Conservation (phyloP, 2,113 vertebrate genomes). For the Rynchops niger region DNA sequence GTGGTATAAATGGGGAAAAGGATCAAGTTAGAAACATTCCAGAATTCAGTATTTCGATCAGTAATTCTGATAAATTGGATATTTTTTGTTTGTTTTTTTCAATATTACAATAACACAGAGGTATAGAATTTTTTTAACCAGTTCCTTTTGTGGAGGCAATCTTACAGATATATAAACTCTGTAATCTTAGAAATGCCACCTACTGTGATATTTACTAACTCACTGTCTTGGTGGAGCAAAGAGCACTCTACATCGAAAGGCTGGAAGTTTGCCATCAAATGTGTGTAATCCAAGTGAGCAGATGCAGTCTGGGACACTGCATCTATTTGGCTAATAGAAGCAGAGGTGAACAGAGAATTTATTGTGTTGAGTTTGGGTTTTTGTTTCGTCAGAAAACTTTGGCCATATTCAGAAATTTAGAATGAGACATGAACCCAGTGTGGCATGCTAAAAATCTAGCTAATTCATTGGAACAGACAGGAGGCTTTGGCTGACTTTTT, state of each 20-base stretch:
- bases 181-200: neutral
- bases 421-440: neutral
- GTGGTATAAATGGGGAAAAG: neutral
- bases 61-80: neutral
- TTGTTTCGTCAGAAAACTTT: neutral
- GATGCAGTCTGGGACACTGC: neutral
- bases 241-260: accelerated
- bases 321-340: neutral
- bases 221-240: neutral
- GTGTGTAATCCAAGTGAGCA: neutral
- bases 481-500: neutral
- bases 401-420: neutral
- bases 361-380: neutral
- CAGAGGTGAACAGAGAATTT: neutral
- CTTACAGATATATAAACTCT: neutral
- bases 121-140: neutral
- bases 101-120: neutral
- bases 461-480: neutral
- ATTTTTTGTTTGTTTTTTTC: neutral
- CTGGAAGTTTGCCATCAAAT: neutral
- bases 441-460: neutral
- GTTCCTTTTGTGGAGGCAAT: neutral
- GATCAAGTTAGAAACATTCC: neutral
- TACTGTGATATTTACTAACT: neutral
- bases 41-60: neutral